Evolutionary conservation across 1,140 invertebrate genomes (phyloP), one percentile per base, ranked within the genome.

Genomic region (Stegodyphus dumicola): DNA sequence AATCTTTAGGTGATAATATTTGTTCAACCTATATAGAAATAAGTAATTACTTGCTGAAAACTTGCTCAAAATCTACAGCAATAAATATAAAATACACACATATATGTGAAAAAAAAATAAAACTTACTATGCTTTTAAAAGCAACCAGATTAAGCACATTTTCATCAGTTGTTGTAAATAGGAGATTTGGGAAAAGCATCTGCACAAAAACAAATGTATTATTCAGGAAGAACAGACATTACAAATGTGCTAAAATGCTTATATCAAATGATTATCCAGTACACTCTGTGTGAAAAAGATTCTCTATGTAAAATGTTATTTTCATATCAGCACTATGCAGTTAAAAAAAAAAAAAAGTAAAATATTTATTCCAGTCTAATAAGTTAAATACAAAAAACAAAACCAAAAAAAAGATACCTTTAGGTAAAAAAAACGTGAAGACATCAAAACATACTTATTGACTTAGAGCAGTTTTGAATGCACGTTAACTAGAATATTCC

Each of bases 41-140:
- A 33, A 33, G 33, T 33, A 15, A 60, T 60, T 11, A 60, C 56
- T 11, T 60, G 56, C 56, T 15, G 15, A 9, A 60, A 15, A 60
- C 33, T 33, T 33, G 33, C 15, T 60, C 9, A 60, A 60, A 60
- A 60, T 60, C 56, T 60, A 60, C 9, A 60, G 9, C 15, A 60
- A 60, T 9, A 60, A 11, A 5, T 15, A 60, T 60, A 60, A 60
- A 60, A 9, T 15, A 60, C 5, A 48, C 0, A 54, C 15, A 53
- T n/a, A 7, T 48, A 33, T 33, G 7, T 0, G 48, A 5, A 18
- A 10, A 64, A 10, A 6, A 2, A 11, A 17, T 2, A 15, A 9
- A 66, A 83, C 80, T 83, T 83, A 83, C 80, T 75, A 83, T 83
- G 60, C 80, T 83, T 74, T 49, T n/a, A 56, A 75, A 83, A 66